Conservation (phyloP, 2,113 vertebrate genomes). For the Rissa tridactyla region DNA sequence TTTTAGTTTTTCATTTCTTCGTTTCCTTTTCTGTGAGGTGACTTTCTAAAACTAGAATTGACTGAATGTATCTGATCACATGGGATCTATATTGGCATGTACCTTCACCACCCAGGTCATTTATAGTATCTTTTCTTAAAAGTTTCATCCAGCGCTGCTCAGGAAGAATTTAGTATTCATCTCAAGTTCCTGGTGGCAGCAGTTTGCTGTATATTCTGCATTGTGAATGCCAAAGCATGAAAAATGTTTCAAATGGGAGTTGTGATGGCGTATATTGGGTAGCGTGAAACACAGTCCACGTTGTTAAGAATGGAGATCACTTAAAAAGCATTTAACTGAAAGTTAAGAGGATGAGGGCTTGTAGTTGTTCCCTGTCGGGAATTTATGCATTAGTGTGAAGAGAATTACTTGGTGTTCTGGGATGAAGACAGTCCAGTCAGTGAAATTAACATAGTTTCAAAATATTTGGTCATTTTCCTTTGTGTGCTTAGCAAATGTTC, state of each 20-base stretch:
- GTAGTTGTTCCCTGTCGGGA: neutral
- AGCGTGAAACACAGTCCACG: neutral
- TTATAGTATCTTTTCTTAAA: neutral
- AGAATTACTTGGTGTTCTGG: neutral
- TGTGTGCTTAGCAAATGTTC: neutral
- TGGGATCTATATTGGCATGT: neutral
- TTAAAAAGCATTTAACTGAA: neutral
- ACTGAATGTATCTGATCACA: neutral
- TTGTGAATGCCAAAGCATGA: neutral
- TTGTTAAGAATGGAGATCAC: neutral
- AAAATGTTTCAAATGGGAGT: neutral
- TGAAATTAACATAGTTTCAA: neutral
- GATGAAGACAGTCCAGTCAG: neutral
- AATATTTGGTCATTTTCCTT: neutral
- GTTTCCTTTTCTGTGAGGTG: neutral
- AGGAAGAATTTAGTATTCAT: neutral
- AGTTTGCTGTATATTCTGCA: neutral
- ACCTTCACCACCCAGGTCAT: neutral
- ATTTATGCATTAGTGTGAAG: neutral
- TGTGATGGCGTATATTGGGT: neutral
- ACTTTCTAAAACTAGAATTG: neutral
- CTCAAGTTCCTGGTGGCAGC: neutral
- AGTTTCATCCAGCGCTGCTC: neutral
- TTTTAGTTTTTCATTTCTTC: neutral
- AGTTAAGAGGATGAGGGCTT: neutral